phyloP scores from a whole-genome alignment of 2,797 vertebrate genomes.

The Smutsia gigantea region DNA sequence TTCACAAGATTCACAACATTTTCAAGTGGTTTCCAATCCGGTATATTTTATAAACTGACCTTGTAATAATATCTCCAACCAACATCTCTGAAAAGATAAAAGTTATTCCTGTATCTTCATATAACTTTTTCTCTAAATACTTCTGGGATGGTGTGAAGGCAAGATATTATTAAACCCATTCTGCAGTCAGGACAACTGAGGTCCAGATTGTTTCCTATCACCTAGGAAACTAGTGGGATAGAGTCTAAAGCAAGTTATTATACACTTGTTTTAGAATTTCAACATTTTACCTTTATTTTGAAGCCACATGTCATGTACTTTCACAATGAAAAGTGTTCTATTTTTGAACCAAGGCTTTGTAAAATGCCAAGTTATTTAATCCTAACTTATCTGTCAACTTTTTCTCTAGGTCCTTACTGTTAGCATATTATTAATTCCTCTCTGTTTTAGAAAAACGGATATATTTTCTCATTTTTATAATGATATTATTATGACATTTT shows the following conservation, averaged over 20 bases:
- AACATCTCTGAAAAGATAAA: constrained; percentile 58
- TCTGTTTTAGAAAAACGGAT: not conserved
- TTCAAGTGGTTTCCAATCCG: not conserved
- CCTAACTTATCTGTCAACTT: not conserved
- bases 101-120: not conserved
- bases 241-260: not conserved
- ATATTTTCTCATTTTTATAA: not conserved
- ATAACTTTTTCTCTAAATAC: constrained; percentile 17
- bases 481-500: not conserved
- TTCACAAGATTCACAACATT: not conserved
- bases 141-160: not conserved
- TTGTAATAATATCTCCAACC: constrained; percentile 26
- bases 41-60: not conserved
- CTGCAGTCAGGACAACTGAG: not conserved
- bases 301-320: not conserved
- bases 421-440: not conserved
- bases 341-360: not conserved
- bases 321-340: not conserved
- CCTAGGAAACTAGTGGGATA: not conserved
- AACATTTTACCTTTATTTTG: not conserved
- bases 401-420: not conserved
- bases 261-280: not conserved
- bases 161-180: constrained; percentile 48
- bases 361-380: not conserved
- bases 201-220: not conserved